These are phyloP conservation scores for Pilophorus perplexus DNA, from an alignment of 2,888 invertebrate species.

Conservation along the genomic window DNA sequence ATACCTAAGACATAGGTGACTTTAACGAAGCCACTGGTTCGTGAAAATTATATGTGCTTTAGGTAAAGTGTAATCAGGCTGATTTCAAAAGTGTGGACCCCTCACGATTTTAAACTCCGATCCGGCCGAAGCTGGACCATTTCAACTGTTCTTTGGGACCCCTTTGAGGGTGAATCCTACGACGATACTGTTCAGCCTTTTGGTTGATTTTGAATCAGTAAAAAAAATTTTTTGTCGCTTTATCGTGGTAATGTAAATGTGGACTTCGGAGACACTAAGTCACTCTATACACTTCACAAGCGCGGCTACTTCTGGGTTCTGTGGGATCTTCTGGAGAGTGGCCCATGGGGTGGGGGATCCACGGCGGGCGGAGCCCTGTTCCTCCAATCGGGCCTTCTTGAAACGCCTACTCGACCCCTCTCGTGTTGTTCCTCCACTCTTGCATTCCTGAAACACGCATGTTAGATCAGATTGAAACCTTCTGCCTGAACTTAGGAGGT, in stretches of 20 bases:
- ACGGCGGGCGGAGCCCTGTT: constrained; percentile 17
- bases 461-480: constrained; percentile 10
- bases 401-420: constrained; percentile 26
- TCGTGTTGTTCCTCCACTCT: constrained; percentile 3
- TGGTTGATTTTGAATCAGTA: no score
- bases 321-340: constrained; percentile 9
- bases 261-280: constrained; percentile 29
- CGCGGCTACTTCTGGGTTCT: constrained; percentile 39
- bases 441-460: constrained; percentile 26
- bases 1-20: constrained; percentile 43
- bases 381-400: constrained; percentile 7
- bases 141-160: no score
- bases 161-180: no score
- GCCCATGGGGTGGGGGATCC: constrained; percentile 18
- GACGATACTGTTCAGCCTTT: no score
- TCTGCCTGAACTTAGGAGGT: no score
- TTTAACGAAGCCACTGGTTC: constrained; percentile 20
- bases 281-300: constrained; percentile 36
- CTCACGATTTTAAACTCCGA: no score
- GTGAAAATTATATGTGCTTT: not conserved
- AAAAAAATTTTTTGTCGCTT: no score
- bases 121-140: no score
- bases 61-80: not conserved
- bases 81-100: not conserved
- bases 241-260: constrained; percentile 6